Percentiles rank a stretch among this genome's conserved stretches.
Evolutionary conservation across 2,113 vertebrate genomes (phyloP).

Genomic region (Sisor rabdophorus): DNA sequence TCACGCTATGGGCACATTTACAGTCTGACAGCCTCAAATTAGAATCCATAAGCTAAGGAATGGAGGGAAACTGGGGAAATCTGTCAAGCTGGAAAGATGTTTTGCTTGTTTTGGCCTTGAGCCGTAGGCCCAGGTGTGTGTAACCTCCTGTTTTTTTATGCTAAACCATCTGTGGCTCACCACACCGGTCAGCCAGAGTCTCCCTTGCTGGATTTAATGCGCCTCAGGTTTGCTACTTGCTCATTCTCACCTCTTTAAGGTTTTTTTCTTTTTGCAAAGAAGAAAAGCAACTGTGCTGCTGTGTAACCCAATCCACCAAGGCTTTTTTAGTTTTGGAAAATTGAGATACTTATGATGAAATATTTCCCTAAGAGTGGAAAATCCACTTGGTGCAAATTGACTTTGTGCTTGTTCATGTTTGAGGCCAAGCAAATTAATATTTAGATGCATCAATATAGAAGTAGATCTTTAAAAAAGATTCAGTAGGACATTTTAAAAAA

Average conservation of each 20-base stretch:
- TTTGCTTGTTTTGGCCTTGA: slow-evolving; percentile 80
- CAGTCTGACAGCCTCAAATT: slow-evolving; percentile 34
- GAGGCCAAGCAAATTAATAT: neutral
- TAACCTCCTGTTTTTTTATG: slow-evolving; percentile 65
- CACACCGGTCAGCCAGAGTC: slow-evolving; percentile 54
- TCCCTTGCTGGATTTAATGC: slow-evolving; percentile 59
- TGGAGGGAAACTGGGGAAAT: slow-evolving; percentile 24
- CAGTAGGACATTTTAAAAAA: too few relatives aligned
- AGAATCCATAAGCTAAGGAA: slow-evolving; percentile 14
- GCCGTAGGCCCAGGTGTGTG: slow-evolving; percentile 76
- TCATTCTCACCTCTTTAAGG: slow-evolving; percentile 44
- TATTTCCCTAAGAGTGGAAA: slow-evolving; percentile 9
- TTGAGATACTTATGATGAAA: slow-evolving; percentile 6
- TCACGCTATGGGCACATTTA: slow-evolving; percentile 33
- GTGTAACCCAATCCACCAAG: neutral
- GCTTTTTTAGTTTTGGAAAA: slow-evolving; percentile 21
- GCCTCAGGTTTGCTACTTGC: slow-evolving; percentile 40
- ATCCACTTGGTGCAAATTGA: neutral
- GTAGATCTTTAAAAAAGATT: too few relatives aligned
- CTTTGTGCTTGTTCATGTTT: slow-evolving; percentile 8
- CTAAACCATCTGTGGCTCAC: slow-evolving; percentile 70
- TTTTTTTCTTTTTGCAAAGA: slow-evolving; percentile 15
- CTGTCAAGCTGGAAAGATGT: slow-evolving; percentile 74
- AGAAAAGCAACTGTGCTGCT: slow-evolving; percentile 24
- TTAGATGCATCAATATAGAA: neutral